These are phyloP conservation scores for Picus viridis DNA, from an alignment of 2,797 vertebrate genomes.

Conservation along the genomic window DNA sequence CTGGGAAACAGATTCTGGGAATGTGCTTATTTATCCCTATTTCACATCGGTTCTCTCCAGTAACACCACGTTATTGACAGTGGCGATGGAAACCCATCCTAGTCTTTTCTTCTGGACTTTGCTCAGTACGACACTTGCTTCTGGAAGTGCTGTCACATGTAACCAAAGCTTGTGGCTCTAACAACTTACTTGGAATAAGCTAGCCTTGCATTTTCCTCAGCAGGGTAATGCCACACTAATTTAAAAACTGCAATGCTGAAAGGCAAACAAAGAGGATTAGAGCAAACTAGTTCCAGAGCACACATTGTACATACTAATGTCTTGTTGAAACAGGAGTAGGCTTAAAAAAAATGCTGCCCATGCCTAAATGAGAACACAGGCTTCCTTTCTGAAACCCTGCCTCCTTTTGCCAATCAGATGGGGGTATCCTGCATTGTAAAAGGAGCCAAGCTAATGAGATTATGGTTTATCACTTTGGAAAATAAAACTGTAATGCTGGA, in stretches of 20 bases:
- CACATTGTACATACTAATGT: not conserved
- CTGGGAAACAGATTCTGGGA: not conserved
- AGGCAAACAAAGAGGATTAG: slow-evolving; percentile 20
- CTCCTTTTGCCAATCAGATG: not conserved
- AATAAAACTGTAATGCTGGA: not conserved
- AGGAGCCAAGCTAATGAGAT: slow-evolving; percentile 16
- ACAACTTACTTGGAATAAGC: not conserved
- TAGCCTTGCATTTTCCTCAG: not conserved
- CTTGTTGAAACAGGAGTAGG: not conserved
- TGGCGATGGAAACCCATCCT: not conserved
- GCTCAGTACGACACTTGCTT: not conserved
- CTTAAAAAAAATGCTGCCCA: not conserved
- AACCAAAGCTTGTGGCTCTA: not conserved
- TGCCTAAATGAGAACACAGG: not conserved
- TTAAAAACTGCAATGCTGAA: not conserved
- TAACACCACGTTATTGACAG: not conserved
- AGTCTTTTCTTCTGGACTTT: not conserved
- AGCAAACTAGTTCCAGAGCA: not conserved
- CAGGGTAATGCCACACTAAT: not conserved
- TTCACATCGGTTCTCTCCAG: not conserved
- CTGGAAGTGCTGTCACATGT: not conserved
- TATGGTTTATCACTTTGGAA: not conserved
- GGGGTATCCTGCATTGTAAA: not conserved
- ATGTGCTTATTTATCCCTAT: not conserved
- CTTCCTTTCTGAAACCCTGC: not conserved